Base-by-base conservation (phyloP, 37 sponge, comb jelly and placozoan genomes). In the Spongilla lacustris region DNA sequence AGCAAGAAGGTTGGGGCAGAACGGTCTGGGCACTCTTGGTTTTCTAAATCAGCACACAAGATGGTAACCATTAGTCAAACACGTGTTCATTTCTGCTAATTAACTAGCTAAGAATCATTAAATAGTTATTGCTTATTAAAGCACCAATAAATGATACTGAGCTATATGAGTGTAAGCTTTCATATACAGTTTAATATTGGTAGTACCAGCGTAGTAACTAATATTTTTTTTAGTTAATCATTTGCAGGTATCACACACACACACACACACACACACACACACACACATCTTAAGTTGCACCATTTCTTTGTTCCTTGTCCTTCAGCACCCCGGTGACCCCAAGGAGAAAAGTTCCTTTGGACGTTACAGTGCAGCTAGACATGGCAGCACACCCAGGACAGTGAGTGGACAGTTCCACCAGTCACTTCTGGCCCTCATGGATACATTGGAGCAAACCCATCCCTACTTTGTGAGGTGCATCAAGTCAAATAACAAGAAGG, bases 381-480 rank as follows among this genome's bases (percentile, higher is more conserved):
- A 76, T 23, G 34, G 66, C 31, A 90, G 94, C 0, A 86, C 86
- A 17, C 85, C 91, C 32, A 91, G 82, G 72, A 96, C 97, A 14
- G 97, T 96, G 66, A 88, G 95, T 66, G 93, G 80, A 17, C 95
- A 96, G 81, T 96, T 94, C 86, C 88, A 91, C 19, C 58, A 58
- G 29, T 96, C 96, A 14, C 92, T 98, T 31, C 50, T 78, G 24
- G 71, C 87, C 48, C 92, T 98, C 77, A 93, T 98, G 95, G 95
- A 93, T 30, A 80, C 86, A 30, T 89, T 98, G 50, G 90, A 91
- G 81, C 75, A 77, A 58, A 92, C 97, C 26, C 90, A 93, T 25
- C 99, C 99, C 23, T 93, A 90, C 89, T 98, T 98, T 70, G 79
- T 98, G 14, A 91, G 97, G 33, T 98, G 99, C 79, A 94, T 98